Conservation (phyloP, 2,797 vertebrate genomes). For the Acipenser transmontanus region DNA sequence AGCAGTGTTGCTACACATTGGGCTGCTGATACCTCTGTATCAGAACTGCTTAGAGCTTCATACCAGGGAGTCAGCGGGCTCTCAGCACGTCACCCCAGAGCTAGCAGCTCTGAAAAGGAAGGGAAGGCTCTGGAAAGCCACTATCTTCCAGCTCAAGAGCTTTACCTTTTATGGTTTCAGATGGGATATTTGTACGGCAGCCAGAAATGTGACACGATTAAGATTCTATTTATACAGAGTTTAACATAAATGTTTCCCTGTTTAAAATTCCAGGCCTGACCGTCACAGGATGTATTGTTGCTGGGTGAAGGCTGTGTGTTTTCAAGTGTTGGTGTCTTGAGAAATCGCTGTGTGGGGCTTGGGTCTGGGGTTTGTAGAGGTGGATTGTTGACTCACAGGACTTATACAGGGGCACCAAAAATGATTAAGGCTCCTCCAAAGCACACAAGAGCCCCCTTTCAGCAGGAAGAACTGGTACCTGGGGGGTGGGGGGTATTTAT, state of each 20-base stretch:
- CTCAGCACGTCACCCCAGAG: neutral
- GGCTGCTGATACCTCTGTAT: constrained; percentile 18
- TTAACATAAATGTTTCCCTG: constrained; percentile 22
- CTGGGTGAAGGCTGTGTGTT: neutral
- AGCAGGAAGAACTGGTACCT: no score
- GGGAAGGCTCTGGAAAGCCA: constrained; percentile 32
- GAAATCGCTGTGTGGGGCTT: neutral
- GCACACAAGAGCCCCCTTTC: no score
- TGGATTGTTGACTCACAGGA: no score
- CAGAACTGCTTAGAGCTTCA: neutral
- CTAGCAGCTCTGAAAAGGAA: neutral
- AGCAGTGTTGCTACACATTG: constrained; percentile 15
- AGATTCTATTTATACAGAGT: constrained; percentile 55
- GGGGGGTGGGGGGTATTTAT: no score
- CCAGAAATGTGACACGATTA: constrained; percentile 54
- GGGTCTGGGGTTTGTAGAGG: neutral
- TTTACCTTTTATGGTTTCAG: constrained; percentile 62
- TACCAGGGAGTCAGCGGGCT: neutral
- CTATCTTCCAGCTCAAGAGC: constrained; percentile 37
- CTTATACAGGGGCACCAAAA: no score
- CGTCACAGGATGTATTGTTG: neutral
- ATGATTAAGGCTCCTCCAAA: no score
- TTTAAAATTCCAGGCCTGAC: neutral
- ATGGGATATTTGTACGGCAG: constrained; percentile 52
- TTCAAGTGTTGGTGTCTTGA: neutral